phyloP scores from a whole-genome alignment of 2,888 invertebrate species.

The Agrilus mali region DNA sequence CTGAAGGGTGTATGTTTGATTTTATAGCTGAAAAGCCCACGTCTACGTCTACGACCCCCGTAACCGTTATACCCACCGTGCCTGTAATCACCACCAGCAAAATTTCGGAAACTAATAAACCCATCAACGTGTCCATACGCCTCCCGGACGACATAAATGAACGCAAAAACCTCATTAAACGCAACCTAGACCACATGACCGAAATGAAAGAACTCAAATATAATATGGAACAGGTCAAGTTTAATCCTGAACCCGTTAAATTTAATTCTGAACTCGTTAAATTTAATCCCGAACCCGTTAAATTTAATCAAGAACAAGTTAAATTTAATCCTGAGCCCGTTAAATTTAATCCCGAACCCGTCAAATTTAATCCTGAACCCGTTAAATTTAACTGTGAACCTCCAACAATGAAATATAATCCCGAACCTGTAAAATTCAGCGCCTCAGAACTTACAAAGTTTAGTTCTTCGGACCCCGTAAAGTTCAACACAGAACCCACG shows the following conservation, averaged over 20 bases:
- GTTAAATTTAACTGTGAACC: too few relatives aligned
- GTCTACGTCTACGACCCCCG: slow-evolving; percentile 5
- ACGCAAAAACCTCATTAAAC: slow-evolving; percentile 32
- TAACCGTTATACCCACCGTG: slow-evolving; percentile 18
- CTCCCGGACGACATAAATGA: slow-evolving; percentile 33
- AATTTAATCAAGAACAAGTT: slow-evolving; percentile 14
- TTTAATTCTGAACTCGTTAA: slow-evolving; percentile 5
- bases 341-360: slow-evolving; percentile 8
- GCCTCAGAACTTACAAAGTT: too few relatives aligned
- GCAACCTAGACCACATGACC: slow-evolving; percentile 20
- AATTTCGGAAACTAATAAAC: slow-evolving; percentile 17
- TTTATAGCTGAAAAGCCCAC: slow-evolving; percentile 10
- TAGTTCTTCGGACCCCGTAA: too few relatives aligned
- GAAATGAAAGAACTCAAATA: slow-evolving; percentile 19
- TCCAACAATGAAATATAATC: too few relatives aligned
- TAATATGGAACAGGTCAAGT: slow-evolving; percentile 16
- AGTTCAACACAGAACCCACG: too few relatives aligned
- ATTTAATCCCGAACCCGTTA: neutral
- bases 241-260: slow-evolving; percentile 13
- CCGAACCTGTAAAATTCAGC: too few relatives aligned
- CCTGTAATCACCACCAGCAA: slow-evolving; percentile 21
- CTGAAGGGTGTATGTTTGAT: neutral
- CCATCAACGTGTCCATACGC: slow-evolving; percentile 32
- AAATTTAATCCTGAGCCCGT: slow-evolving; percentile 15
- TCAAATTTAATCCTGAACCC: too few relatives aligned